A percentile compares a stretch with the other conserved stretches of the same genome.
These are phyloP conservation scores for Asobara japonica DNA, from an alignment of 1,140 invertebrate genomes.

Conservation along the genomic window DNA sequence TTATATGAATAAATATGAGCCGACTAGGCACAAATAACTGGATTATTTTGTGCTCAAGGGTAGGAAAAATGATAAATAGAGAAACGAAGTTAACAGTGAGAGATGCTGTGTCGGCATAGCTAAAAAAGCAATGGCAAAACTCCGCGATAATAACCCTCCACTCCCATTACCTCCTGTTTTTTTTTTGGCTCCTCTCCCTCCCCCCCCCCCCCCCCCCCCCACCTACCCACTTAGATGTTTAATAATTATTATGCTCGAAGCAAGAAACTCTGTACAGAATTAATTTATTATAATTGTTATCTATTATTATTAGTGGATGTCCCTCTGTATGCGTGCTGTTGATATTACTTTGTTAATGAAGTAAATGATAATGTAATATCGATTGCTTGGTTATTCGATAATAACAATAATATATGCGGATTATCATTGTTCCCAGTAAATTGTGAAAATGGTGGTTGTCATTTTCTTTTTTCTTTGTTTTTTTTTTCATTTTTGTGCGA, in stretches of 20 bases:
- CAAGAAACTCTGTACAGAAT: slow-evolving; percentile 64
- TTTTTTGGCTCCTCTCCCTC: slow-evolving; percentile 39
- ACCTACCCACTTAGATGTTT: slow-evolving; percentile 36
- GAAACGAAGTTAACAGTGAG: slow-evolving; percentile 34
- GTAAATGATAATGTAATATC: slow-evolving; percentile 19
- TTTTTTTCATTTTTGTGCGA: slow-evolving; percentile 32
- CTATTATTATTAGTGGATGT: slow-evolving; percentile 53
- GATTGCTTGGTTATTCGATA: slow-evolving; percentile 46
- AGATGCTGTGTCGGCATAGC: slow-evolving; percentile 53
- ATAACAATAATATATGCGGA: slow-evolving; percentile 45
- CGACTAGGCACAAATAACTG: slow-evolving; percentile 23
- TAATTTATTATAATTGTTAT: slow-evolving; percentile 68
- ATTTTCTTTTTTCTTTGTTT: too few species aligned
- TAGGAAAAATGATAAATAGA: slow-evolving; percentile 3
- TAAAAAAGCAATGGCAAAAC: slow-evolving; percentile 38
- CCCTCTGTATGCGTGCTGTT: slow-evolving; percentile 36
- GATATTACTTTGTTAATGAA: slow-evolving; percentile 37
- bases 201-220: slow-evolving; percentile 28
- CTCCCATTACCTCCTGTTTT: slow-evolving; percentile 36
- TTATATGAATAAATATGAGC: not conserved
- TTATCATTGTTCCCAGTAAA: slow-evolving; percentile 56
- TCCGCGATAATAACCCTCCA: slow-evolving; percentile 20
- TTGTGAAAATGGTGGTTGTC: not conserved
- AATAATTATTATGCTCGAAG: slow-evolving; percentile 57
- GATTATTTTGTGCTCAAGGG: slow-evolving; percentile 24